Base-by-base conservation (phyloP, 1,140 invertebrate species). In the Metopolophium dirhodum region DNA sequence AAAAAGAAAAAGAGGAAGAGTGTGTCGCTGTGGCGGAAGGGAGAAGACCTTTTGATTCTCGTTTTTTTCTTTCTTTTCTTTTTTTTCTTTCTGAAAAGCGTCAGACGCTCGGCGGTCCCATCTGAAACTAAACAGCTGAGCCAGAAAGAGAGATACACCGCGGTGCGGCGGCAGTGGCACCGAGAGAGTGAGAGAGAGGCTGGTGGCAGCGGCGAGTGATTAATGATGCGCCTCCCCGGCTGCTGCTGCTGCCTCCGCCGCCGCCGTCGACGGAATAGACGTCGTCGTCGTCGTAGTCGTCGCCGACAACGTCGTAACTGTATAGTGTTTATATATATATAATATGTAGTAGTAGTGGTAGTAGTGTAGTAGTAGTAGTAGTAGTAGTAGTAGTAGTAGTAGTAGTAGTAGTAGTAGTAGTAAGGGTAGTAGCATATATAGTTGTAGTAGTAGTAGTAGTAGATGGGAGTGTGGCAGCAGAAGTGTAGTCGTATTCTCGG, bases 111-210 rank as follows among this genome's bases (percentile, higher is more conserved):
- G 91, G 68, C 68, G 91, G 91, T 92, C 91, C 61, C 90, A 47
- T 91, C 90, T 91, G 91, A 83, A 93, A 93, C 91, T 82, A 18
- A 93, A 93, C 91, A 93, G 91, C 91, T 93, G 91, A 93, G 91
- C 91, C 91, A 90, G 89, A 90, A 90, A 61, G 89, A 68, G 89
- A 90, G 89, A 90, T 68, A 90, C 49, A 89, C 51, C 51, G 51
- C 51, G 45, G n/a, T 11, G 20, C 35, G 88, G 23, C 88, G 49
- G 88, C 23, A 89, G 51, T 41, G 54, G 88, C 9, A 86, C 22
- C n/a, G 18, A 35, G 68, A 6, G 83, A 26, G 68, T 11, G 83
- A 26, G 83, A 47, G 41, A 86, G 23, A 86, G 37, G 41, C 22
- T 45, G 41, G 23, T 20, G 51, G 51, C 35, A 49, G 86, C 23